Evolutionary conservation across 2,888 invertebrate species (phyloP), one percentile per base, ranked within the genome.

Genomic region (Dryocosmus kuriphilus): DNA sequence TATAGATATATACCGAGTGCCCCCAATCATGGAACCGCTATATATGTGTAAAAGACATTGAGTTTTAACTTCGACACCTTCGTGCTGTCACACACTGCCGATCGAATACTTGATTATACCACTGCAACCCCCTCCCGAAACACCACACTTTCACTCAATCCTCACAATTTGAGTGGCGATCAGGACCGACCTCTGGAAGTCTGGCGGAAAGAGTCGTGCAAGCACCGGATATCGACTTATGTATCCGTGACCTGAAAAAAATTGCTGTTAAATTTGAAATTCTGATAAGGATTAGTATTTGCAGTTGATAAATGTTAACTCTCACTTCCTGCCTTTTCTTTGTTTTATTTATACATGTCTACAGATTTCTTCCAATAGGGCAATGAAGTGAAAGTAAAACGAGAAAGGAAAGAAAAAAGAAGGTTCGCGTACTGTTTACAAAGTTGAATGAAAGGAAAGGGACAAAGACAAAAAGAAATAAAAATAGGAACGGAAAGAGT

Each of bases 1-100:
- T 38, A 51, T 46, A 51, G 67, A 19, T 24, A 65, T 9, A 41
- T 16, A 67, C 16, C 41, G 35, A 24, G 19, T 41, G 27, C 27
- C 27, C 27, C 65, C 41, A 67, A 67, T 67, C 41, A 67, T 27
- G 0, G 19, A 67, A 67, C 38, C 27, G 46, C 41, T 67, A 19
- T 46, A 51, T 46, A n/a, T n/a, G n/a, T n/a, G n/a, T n/a, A 27
- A 27, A 46, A 22, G 22, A 41, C 24, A 27, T 73, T 63, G 61
- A 38, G 65, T 65, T 80, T 81, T 77, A 77, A 82, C 75, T 79
- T 76, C 63, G 76, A 74, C 71, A 57, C 80, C 62, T 81, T 78
- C 79, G 81, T 79, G 80, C 67, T 51, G 46, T 71, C 30, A 71
- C 51, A 30, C 46, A 71, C 30, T 71, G 46, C 67, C 27, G 30